Base-by-base conservation (phyloP, 2,797 vertebrate genomes). In the Chaenodraco wilsoni region DNA sequence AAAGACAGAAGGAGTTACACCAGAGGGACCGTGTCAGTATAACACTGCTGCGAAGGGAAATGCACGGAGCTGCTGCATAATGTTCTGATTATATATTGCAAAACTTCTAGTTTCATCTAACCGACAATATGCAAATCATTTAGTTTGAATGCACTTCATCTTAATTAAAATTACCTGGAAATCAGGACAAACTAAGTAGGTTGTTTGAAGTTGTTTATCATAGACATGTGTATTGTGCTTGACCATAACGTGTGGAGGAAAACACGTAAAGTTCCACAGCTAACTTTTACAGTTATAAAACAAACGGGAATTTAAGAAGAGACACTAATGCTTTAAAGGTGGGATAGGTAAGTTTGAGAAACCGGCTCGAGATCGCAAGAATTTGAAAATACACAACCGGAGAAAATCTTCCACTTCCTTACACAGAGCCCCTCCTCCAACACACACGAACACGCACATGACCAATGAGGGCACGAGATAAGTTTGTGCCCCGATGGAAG, bases 1-100 rank as follows among this genome's bases (percentile, higher is more conserved):
- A 37, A 77, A 74, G 59, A 56, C 49, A 45, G 19, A 69, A 48
- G 33, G 50, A 43, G 65, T 40, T 54, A 40, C 63, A 75, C 56
- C 54, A 52, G 62, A 51, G 68, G 60, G 31, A 73, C 27, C n/a
- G 9, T 45, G 72, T 56, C 45, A 52, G 61, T 17, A 27, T 11
- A 57, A 54, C 55, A 56, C 23, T 14, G 21, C 72, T 65, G 45
- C 19, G 27, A 76, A 46, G 60, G 2, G 33, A 56, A 54, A n/a
- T 37, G 33, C 33, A n/a, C 31, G 27, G 17, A 82, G 58, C 19
- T 45, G 60, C 14, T 58, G 52, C 51, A 54, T 60, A 57, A 50
- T 69, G 41, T 21, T 52, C 45, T 50, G 23, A 76, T 72, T 64
- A 48, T 44, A 19, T 17, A 14, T 21, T 59, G 58, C 43, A 52